Evolutionary conservation across 2,888 invertebrate species (phyloP).

Genomic region (Crioceris asparagi): DNA sequence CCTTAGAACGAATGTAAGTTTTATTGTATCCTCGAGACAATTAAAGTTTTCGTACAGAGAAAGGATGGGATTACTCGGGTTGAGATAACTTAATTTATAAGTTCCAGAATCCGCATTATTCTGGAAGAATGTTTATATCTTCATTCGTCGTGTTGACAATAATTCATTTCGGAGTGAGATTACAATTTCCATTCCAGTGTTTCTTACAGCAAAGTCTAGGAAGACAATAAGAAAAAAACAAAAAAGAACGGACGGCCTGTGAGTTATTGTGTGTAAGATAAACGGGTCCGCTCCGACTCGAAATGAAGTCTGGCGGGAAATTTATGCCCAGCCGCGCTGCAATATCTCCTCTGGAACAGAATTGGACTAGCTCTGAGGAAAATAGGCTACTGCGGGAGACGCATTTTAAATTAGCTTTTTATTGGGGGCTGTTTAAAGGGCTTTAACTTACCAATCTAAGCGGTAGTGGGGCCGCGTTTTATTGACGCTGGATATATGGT

Average conservation of each 20-base stretch:
- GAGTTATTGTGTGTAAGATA: constrained; percentile 62
- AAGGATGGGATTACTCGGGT: constrained; percentile 20
- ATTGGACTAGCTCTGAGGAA: constrained; percentile 39
- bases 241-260: constrained; percentile 38
- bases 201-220: constrained; percentile 37
- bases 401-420: constrained; percentile 40
- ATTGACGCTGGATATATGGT: too few species aligned
- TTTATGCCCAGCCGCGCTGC: constrained; percentile 38
- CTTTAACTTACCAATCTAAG: neutral
- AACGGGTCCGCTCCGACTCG: constrained; percentile 60
- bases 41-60: constrained; percentile 22
- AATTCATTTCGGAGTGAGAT: constrained; percentile 38
- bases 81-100: constrained; percentile 27
- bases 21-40: constrained; percentile 23
- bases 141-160: constrained; percentile 35
- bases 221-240: constrained; percentile 38
- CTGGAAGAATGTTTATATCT: constrained; percentile 29
- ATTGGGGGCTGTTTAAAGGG: constrained; percentile 31
- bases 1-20: constrained; percentile 18
- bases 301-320: constrained; percentile 57
- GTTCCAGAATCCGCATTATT: constrained; percentile 24
- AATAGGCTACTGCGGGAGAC: constrained; percentile 38
- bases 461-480: too few species aligned
- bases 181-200: constrained; percentile 40
- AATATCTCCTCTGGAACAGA: constrained; percentile 39